These are phyloP conservation scores for Amiota mariae DNA, from an alignment of 2,888 invertebrate genomes.

Conservation along the genomic window DNA sequence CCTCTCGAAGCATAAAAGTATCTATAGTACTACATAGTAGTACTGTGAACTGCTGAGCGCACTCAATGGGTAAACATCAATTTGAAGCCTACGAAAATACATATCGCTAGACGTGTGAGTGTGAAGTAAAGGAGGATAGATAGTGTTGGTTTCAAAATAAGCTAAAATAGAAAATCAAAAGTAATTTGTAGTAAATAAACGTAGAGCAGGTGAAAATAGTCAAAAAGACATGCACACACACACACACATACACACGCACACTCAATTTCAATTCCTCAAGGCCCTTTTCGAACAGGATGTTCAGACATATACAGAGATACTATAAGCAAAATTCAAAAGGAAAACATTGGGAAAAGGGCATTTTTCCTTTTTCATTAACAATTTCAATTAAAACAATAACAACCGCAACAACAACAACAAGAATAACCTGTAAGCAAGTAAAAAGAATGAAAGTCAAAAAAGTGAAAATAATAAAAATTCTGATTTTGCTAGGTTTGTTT, in stretches of 20 bases:
- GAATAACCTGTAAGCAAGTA: slow-evolving; percentile 58
- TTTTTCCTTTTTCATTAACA: slow-evolving; percentile 48
- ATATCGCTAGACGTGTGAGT: not conserved
- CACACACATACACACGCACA: slow-evolving; percentile 11
- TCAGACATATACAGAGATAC: too few relatives aligned
- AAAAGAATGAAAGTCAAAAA: not conserved
- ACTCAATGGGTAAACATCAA: too few relatives aligned
- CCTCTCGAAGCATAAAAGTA: slow-evolving; percentile 1
- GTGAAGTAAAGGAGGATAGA: not conserved
- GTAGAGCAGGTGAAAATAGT: slow-evolving; percentile 39
- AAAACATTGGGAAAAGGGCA: too few relatives aligned
- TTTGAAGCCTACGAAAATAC: too few relatives aligned
- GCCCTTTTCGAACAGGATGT: not conserved
- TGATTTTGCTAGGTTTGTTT: slow-evolving; percentile 1
- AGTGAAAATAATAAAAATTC: not conserved
- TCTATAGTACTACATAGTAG: too few relatives aligned
- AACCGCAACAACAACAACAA: slow-evolving; percentile 39
- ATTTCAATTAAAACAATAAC: slow-evolving; percentile 10
- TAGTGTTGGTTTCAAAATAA: not conserved
- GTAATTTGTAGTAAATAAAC: slow-evolving; percentile 50
- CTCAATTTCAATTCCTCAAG: slow-evolving; percentile 4
- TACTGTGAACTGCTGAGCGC: too few relatives aligned
- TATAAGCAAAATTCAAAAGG: too few relatives aligned
- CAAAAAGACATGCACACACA: slow-evolving; percentile 32
- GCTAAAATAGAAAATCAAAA: slow-evolving; percentile 36